Percentiles rank a stretch among this genome's conserved stretches.
These are phyloP conservation scores for Heterodera schachtii DNA, from an alignment of 1,140 invertebrate genomes.

Conservation along the genomic window DNA sequence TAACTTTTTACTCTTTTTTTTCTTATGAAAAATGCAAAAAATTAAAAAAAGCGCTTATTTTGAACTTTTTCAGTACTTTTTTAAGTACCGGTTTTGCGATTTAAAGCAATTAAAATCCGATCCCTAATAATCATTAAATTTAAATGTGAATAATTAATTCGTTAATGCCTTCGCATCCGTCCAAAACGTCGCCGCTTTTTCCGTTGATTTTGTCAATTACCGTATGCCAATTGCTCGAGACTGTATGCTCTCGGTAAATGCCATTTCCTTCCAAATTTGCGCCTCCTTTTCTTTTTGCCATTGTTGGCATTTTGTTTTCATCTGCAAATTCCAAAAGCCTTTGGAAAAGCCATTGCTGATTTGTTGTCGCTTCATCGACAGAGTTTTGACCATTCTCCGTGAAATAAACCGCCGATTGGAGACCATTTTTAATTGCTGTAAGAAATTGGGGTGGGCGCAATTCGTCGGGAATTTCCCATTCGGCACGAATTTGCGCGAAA, in stretches of 20 bases:
- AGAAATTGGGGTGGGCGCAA: not conserved
- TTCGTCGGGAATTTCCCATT: not conserved
- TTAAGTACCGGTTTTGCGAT: too few relatives aligned
- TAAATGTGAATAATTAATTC: too few relatives aligned
- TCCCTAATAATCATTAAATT: too few relatives aligned
- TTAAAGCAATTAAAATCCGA: too few relatives aligned
- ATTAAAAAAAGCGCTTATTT: too few relatives aligned
- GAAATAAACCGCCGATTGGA: not conserved
- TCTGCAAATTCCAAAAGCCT: not conserved
- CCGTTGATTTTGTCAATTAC: not conserved
- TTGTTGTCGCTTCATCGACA: not conserved
- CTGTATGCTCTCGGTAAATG: not conserved
- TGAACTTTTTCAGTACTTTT: too few relatives aligned
- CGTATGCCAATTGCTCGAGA: not conserved
- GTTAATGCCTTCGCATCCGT: not conserved
- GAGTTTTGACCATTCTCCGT: not conserved
- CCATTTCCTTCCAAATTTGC: not conserved
- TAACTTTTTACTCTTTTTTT: too few relatives aligned
- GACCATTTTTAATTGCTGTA: not conserved
- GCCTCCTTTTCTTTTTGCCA: not conserved
- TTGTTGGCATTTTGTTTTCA: not conserved
- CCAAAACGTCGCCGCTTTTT: not conserved
- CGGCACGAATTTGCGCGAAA: not conserved
- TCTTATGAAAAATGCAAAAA: too few relatives aligned
- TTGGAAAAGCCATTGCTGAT: not conserved